phyloP scores from a whole-genome alignment of 2,113 vertebrate genomes.

The Leucoraja erinaceus region DNA sequence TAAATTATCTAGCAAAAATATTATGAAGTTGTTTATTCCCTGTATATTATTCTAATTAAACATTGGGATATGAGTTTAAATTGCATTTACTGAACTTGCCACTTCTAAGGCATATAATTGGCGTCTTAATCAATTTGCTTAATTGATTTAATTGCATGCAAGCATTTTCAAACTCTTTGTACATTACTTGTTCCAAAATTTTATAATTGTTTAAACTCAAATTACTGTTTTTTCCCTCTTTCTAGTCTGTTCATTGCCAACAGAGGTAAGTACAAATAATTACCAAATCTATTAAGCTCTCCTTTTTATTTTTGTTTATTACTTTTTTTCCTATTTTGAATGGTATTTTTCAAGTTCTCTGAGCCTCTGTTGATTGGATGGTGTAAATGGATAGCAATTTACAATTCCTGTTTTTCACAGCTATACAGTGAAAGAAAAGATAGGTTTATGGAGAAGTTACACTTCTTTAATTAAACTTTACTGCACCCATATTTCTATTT shows the following conservation, averaged over 20 bases:
- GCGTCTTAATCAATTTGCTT: neutral
- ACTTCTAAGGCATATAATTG: neutral
- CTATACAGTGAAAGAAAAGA: neutral
- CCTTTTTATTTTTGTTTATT: neutral
- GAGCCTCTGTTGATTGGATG: neutral
- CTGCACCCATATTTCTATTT: neutral
- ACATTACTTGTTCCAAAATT: neutral
- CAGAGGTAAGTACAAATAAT: conserved; percentile 61
- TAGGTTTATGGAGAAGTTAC: neutral
- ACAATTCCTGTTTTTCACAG: neutral
- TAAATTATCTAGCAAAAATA: neutral
- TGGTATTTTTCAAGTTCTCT: neutral
- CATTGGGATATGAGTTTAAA: neutral
- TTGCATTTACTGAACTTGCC: neutral
- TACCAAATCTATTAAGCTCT: neutral
- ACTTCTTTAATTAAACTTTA: neutral
- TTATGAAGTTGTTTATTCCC: neutral
- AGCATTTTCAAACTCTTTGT: neutral
- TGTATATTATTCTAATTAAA: neutral
- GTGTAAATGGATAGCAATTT: neutral
- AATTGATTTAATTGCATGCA: neutral
- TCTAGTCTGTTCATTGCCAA: conserved; percentile 69
- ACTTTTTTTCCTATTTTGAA: neutral
- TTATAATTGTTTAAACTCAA: neutral
- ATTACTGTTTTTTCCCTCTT: conserved; percentile 37